These are phyloP conservation scores for Trichogramma dendrolimi DNA, from an alignment of 2,888 invertebrate species.

Conservation along the genomic window DNA sequence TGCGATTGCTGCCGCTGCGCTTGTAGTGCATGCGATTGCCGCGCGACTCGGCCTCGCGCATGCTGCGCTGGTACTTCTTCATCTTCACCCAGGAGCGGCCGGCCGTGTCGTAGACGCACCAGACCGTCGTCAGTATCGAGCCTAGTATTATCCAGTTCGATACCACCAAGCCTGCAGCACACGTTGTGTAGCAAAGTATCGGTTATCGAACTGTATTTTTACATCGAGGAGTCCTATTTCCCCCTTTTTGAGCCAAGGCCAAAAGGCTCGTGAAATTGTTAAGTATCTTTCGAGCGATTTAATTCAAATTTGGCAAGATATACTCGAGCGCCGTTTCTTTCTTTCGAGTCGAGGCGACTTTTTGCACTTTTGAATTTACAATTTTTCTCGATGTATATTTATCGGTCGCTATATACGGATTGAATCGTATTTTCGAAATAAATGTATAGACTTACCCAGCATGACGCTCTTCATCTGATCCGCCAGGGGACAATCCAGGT, in stretches of 20 bases:
- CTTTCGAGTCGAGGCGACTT: neutral
- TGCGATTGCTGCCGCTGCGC: slow-evolving; percentile 72
- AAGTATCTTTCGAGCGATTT: too few relatives aligned
- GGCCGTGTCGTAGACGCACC: slow-evolving; percentile 85
- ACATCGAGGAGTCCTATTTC: neutral
- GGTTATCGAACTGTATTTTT: neutral
- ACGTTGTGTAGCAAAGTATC: slow-evolving; percentile 3
- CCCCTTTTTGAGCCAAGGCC: too few relatives aligned
- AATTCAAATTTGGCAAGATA: too few relatives aligned
- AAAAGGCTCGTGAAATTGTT: too few relatives aligned
- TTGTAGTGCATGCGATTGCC: slow-evolving; percentile 64
- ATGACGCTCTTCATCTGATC: slow-evolving; percentile 69
- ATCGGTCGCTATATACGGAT: too few relatives aligned
- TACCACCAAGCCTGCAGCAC: slow-evolving; percentile 64
- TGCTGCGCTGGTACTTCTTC: slow-evolving; percentile 80
- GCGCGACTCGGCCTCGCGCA: slow-evolving; percentile 69
- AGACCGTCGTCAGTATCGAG: slow-evolving; percentile 70
- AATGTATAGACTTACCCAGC: slow-evolving; percentile 59
- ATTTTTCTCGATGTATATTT: neutral
- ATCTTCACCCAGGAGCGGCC: slow-evolving; percentile 86
- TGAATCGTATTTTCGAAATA: too few relatives aligned
- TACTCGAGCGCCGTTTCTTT: neutral
- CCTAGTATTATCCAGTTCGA: slow-evolving; percentile 74
- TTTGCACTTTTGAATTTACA: neutral
- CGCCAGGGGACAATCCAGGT: slow-evolving; percentile 61